phyloP scores from a whole-genome alignment of 2,113 vertebrate species.

The Nanger granti region DNA sequence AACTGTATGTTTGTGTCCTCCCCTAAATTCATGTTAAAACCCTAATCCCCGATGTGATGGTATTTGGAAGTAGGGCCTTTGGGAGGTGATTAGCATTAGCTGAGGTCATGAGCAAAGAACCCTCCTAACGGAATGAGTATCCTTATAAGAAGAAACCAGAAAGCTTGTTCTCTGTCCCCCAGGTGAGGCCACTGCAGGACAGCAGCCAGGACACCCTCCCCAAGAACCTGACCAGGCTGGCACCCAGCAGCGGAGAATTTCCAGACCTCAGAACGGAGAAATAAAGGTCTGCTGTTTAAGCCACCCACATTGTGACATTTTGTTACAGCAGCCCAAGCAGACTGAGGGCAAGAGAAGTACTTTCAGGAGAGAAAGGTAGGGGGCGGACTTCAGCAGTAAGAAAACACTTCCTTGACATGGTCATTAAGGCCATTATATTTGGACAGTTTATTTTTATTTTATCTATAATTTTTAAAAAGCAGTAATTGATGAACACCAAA shows the following conservation, averaged over 20 bases:
- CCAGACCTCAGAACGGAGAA: not conserved
- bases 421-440: not conserved
- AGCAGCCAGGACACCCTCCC: not conserved
- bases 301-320: not conserved
- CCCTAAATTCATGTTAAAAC: not conserved
- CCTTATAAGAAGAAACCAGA: not conserved
- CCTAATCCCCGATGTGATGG: not conserved
- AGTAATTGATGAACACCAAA: not conserved
- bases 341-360: not conserved
- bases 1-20: not conserved
- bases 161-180: not conserved
- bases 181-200: not conserved
- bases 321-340: not conserved
- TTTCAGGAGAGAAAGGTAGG: not conserved
- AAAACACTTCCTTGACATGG: not conserved
- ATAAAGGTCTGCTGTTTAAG: not conserved
- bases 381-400: not conserved
- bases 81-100: not conserved
- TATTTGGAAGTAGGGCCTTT: not conserved
- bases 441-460: not conserved
- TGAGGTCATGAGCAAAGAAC: not conserved
- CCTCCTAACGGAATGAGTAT: not conserved
- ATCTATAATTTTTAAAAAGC: not conserved
- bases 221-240: not conserved
- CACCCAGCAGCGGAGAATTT: not conserved